A percentile compares a stretch with the other conserved stretches of the same genome.
phyloP scores from a whole-genome alignment of 1,140 invertebrate genomes.

The Aphelenchoides besseyi region DNA sequence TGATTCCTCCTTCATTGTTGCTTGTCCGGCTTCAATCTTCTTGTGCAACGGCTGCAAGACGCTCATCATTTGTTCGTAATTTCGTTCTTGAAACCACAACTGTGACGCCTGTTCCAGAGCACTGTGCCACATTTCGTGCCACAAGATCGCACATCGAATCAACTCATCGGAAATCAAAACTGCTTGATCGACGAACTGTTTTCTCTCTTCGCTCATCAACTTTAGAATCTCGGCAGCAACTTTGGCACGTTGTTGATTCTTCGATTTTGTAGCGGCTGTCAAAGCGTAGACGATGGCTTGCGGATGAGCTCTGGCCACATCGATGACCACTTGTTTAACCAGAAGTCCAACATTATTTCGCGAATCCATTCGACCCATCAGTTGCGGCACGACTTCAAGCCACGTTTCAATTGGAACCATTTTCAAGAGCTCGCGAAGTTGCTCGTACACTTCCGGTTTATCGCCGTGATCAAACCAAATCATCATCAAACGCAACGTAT shows the following conservation, averaged over 20 bases:
- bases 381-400: constrained; percentile 97
- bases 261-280: constrained; percentile 93
- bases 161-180: constrained; percentile 79
- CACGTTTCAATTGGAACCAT: constrained; percentile 94
- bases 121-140: constrained; percentile 97
- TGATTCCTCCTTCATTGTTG: constrained; percentile 89
- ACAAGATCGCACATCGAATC: constrained; percentile 93
- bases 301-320: constrained; percentile 78
- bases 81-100: constrained; percentile 76
- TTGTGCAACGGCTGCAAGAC: constrained; percentile 88
- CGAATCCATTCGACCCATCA: constrained; percentile 95
- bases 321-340: constrained; percentile 86
- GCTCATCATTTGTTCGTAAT: constrained; percentile 90
- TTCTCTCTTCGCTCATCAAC: constrained; percentile 88
- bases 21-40: constrained; percentile 85
- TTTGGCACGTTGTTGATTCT: constrained; percentile 75
- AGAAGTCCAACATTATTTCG: constrained; percentile 80
- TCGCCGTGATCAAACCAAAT: constrained; percentile 94
- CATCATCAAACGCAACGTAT: constrained; percentile 85
- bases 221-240: constrained; percentile 92
- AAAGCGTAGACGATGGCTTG: constrained; percentile 90
- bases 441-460: constrained; percentile 85
- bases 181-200: constrained; percentile 83
- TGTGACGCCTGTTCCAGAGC: constrained; percentile 93
- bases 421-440: constrained; percentile 83